Evolutionary conservation across 2,888 invertebrate genomes (phyloP).

Genomic region (Pammene aurita): DNA sequence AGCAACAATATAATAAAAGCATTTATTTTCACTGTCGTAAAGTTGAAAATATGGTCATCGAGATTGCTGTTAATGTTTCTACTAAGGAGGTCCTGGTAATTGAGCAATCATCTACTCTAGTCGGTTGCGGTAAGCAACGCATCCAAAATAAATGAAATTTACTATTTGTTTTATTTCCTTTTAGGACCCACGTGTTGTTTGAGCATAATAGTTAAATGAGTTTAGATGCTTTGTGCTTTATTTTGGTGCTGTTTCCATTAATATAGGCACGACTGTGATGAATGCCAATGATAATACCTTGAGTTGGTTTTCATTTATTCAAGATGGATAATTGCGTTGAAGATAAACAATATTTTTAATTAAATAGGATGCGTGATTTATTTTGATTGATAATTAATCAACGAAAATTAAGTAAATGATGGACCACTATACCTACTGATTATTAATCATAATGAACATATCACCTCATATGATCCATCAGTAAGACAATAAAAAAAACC

Average conservation of each 20-base stretch:
- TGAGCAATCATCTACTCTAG: conserved; percentile 83
- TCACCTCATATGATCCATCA: no score
- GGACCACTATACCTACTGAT: no score
- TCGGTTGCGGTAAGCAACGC: conserved; percentile 78
- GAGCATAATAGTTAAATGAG: conserved; percentile 54
- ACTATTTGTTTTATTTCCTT: conserved; percentile 75
- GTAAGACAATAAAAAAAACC: no score
- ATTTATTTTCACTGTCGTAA: conserved; percentile 66
- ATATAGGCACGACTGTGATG: conserved; percentile 37
- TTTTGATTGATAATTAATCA: background rate
- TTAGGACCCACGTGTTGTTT: conserved; percentile 54
- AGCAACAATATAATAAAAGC: conserved; percentile 63
- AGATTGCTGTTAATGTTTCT: conserved; percentile 69
- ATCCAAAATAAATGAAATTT: conserved; percentile 77
- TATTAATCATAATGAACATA: no score
- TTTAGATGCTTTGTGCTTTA: conserved; percentile 46
- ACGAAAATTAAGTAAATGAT: no score
- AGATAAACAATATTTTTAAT: conserved; percentile 7
- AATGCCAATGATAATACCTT: conserved; percentile 25
- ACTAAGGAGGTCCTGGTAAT: conserved; percentile 83
- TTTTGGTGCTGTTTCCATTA: conserved; percentile 45
- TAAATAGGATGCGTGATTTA: background rate
- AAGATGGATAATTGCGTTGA: conserved; percentile 1
- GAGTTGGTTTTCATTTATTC: conserved; percentile 8
- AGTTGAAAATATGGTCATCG: conserved; percentile 65